A percentile compares a stretch with the other conserved stretches of the same genome.
Evolutionary conservation across 2,797 vertebrate genomes (phyloP).

Genomic region (Anabas testudineus): DNA sequence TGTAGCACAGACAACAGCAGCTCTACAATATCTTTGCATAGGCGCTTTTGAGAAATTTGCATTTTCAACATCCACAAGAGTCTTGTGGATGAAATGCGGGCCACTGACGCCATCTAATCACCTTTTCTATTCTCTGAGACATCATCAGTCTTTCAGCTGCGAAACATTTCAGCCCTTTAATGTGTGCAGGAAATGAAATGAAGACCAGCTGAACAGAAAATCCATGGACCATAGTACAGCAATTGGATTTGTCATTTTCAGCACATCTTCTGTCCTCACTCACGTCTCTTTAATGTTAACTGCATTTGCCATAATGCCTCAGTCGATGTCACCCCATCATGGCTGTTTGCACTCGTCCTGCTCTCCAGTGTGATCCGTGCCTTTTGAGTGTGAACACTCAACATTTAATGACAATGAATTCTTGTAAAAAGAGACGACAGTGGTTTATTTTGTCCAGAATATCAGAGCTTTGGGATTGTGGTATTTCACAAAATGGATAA

Average conservation of each 20-base stretch:
- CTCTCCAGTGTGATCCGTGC: not conserved
- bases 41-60: not conserved
- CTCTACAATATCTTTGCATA: not conserved
- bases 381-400: not conserved
- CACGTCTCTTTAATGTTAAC: not conserved
- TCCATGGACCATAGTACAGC: not conserved
- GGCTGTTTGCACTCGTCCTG: not conserved
- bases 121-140: constrained; percentile 16
- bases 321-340: not conserved
- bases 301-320: not conserved
- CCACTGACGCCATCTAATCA: constrained; percentile 1
- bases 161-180: constrained; percentile 36
- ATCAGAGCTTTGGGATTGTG: too few relatives aligned
- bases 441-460: constrained; percentile 6
- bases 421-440: not conserved
- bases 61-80: not conserved
- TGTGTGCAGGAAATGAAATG: not conserved
- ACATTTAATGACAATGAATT: not conserved
- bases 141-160: constrained; percentile 28
- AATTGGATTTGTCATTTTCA: not conserved
- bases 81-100: not conserved
- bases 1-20: not conserved
- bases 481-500: too few relatives aligned
- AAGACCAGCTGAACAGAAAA: constrained; percentile 14
- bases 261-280: not conserved